Conservation (phyloP, 2,797 vertebrate genomes). For the Glyptemys insculpta region DNA sequence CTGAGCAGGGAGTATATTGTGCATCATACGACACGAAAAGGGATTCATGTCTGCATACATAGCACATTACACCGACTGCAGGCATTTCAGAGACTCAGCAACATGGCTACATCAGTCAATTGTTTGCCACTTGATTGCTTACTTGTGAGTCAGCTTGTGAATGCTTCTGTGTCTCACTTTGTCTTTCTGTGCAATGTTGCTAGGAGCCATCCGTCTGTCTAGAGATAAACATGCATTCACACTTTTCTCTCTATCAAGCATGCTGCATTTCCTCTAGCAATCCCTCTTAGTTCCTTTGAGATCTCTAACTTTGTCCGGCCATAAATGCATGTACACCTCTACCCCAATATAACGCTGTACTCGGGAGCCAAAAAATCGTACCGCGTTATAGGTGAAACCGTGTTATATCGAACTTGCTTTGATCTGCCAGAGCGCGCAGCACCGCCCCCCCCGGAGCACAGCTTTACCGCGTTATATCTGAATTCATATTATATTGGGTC, state of each 20-base stretch:
- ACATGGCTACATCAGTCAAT: rapidly evolving
- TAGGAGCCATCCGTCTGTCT: not conserved
- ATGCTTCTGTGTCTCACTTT: rapidly evolving
- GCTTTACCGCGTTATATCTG: too few relatives aligned
- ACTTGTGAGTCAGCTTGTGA: rapidly evolving
- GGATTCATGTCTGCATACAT: not conserved
- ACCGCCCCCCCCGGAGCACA: too few relatives aligned
- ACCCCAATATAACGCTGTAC: too few relatives aligned
- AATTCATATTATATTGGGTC: too few relatives aligned
- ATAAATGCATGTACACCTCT: rapidly evolving
- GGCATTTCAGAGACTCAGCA: not conserved
- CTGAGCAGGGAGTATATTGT: not conserved
- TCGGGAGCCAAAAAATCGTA: too few relatives aligned
- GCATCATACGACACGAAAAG: not conserved
- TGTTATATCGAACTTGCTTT: too few relatives aligned
- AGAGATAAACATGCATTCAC: rapidly evolving
- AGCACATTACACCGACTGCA: not conserved
- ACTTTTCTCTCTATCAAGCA: not conserved
- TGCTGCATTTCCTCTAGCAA: not conserved
- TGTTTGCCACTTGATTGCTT: not conserved
- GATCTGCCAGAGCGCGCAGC: too few relatives aligned
- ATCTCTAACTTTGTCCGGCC: not conserved
- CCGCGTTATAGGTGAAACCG: too few relatives aligned
- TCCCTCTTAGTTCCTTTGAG: not conserved
- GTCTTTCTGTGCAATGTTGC: not conserved